These are phyloP conservation scores for Anoplopoma fimbria DNA, from an alignment of 2,113 vertebrate species.

Conservation along the genomic window DNA sequence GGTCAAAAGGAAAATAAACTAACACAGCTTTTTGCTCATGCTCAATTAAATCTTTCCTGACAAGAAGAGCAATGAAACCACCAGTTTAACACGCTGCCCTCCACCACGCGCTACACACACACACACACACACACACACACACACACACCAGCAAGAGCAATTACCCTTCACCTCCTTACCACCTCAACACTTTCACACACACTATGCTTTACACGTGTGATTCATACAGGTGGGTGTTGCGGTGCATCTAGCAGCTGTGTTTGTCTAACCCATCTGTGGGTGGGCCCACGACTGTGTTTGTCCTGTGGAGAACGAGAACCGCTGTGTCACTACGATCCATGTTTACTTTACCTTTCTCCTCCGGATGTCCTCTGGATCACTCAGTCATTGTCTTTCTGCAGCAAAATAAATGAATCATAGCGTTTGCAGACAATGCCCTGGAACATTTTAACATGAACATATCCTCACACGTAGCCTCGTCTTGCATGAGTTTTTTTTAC, in stretches of 20 bases:
- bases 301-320: slow-evolving; percentile 21
- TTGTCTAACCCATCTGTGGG: slow-evolving; percentile 71
- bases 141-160: not conserved
- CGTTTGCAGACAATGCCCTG: not conserved
- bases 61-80: slow-evolving; percentile 6
- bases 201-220: not conserved
- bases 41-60: not conserved
- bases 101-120: too few relatives aligned
- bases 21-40: not conserved
- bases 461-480: not conserved
- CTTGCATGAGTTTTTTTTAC: not conserved
- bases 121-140: not conserved
- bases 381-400: slow-evolving; percentile 16
- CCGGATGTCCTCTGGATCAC: slow-evolving; percentile 19
- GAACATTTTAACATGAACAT: not conserved
- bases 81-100: not conserved
- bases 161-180: slow-evolving; percentile 6
- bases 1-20: not conserved
- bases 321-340: not conserved
- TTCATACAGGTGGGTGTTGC: slow-evolving; percentile 33
- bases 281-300: slow-evolving; percentile 49
- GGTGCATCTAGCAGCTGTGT: slow-evolving; percentile 77
- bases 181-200: slow-evolving; percentile 1
- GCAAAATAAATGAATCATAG: not conserved
- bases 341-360: slow-evolving; percentile 30